phyloP scores from a whole-genome alignment of 2,888 invertebrate species.

The Drosophila putrida region DNA sequence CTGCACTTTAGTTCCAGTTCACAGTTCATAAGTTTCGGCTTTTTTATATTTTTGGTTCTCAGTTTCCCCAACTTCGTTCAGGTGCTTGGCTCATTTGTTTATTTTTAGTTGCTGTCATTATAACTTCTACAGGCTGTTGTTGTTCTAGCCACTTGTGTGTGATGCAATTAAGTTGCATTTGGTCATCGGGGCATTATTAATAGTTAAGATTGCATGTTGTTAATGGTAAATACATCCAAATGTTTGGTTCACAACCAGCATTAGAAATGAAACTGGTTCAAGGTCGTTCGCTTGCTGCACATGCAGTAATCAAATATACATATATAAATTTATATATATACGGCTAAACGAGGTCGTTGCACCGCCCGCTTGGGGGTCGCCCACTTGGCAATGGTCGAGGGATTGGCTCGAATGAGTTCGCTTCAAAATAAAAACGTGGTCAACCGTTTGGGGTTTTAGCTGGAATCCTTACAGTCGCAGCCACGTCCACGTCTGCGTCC shows the following conservation, averaged over 20 bases:
- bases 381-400: constrained; percentile 1
- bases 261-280: constrained; percentile 78
- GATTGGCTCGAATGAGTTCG: constrained; percentile 1
- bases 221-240: background rate
- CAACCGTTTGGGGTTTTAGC: constrained; percentile 45
- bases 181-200: constrained; percentile 55
- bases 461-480: constrained; percentile 4
- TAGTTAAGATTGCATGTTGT: constrained; percentile 22
- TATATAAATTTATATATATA: background rate
- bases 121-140: constrained; percentile 2
- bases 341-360: constrained; percentile 74
- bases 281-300: constrained; percentile 56
- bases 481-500: constrained; percentile 8
- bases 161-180: constrained; percentile 70
- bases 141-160: constrained; percentile 2
- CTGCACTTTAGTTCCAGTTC: constrained; percentile 27
- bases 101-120: constrained; percentile 76
- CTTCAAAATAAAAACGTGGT: constrained; percentile 12
- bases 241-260: constrained; percentile 28
- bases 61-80: background rate
- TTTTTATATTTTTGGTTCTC: background rate
- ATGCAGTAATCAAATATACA: constrained; percentile 39
- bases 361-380: constrained; percentile 49
- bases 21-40: constrained; percentile 11
- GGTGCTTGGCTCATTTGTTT: constrained; percentile 73